Evolutionary conservation across 1,140 invertebrate species (phyloP), one percentile per base, ranked within the genome.

Genomic region (Protaetia brevitarsis): DNA sequence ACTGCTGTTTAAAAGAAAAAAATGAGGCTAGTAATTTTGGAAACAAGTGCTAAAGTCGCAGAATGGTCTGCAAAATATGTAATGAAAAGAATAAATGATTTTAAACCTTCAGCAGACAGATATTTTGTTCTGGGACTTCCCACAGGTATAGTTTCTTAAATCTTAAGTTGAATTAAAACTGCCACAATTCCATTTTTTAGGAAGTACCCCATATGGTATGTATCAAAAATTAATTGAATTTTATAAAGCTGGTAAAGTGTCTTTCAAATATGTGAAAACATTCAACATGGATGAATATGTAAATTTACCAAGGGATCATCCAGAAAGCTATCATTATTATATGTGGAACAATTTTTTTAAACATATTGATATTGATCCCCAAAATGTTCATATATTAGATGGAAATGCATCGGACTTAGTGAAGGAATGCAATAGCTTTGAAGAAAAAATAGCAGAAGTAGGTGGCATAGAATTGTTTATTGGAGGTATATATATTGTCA

Each of bases 211-310:
- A 7, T 82, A 97, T 56, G 94, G 94, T 69, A 98, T 97, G 88
- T 99, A 99, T 79, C 88, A 89, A 76, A n/a, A 94, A 71, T 82
- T 99, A 11, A 95, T 98, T 69, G 88, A 98, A 79, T 97, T 88
- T 79, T 82, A 96, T 76, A 92, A 93, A 76, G 86, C 86, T 73
- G 95, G 95, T 64, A 89, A 90, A 79, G 78, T 99, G n/a, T 98
- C 95, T 0, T 99, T 99, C 78, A 91, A 96, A 80, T 96, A 97
- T 86, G 97, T 99, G 1, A 97, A 94, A 78, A 99, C 97, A 0
- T 99, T 99, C 77, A 99, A 99, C 77, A 99, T 99, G 97, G 97
- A 99, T 79, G 97, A 99, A 82, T 99, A 99, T 82, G 97, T 99
- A 90, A 93, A 89, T 69, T 81, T 99, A 31, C 91, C 95, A 4